Evolutionary conservation across 2,113 vertebrate species (phyloP), one percentile per base, ranked within the genome.

Genomic region (Hydropotes inermis): DNA sequence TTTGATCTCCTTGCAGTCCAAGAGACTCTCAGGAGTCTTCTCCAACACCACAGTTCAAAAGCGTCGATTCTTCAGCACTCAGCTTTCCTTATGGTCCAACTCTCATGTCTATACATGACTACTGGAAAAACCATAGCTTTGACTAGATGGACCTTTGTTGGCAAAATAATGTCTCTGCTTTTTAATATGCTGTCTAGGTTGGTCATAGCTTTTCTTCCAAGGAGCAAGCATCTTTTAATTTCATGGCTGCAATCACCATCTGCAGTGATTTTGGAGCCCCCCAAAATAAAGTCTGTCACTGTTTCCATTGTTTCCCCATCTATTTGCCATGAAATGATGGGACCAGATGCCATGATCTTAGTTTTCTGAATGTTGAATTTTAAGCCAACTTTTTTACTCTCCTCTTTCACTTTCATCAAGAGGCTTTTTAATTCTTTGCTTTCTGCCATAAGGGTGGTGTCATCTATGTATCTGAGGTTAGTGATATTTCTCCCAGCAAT

Each of bases 21-120:
- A 70, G 64, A 17, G n/a, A 70, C 17, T 70, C n/a, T 70, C 64
- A 70, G 0, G 17, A 12, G n/a, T 36, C 64, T 70, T 70, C 64
- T 36, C n/a, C n/a, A 36, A 21, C 17, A 21, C 64, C 64, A 36
- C 33, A 36, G 33, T 36, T 67, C 64, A 70, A 36, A 70, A 70
- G 64, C 64, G 36, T 70, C 64, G 36, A 0, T 70, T 36, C 64
- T 36, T 70, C 2, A 0, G 9, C 0, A 0, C 9, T 70, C 17
- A 70, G n/a, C 64, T 36, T 70, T 70, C 17, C 21, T 70, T 19
- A 70, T 4, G 19, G 64, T 70, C 17, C 64, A 70, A 36, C 33
- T 70, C 64, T n/a, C 64, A 36, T 17, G 36, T 2, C n/a, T n/a
- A 36, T 70, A 70, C n/a, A 11, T 70, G 64, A 70, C n/a, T 6